phyloP scores from a whole-genome alignment of 2,888 invertebrate species.

The Drosophila kambysellisi region DNA sequence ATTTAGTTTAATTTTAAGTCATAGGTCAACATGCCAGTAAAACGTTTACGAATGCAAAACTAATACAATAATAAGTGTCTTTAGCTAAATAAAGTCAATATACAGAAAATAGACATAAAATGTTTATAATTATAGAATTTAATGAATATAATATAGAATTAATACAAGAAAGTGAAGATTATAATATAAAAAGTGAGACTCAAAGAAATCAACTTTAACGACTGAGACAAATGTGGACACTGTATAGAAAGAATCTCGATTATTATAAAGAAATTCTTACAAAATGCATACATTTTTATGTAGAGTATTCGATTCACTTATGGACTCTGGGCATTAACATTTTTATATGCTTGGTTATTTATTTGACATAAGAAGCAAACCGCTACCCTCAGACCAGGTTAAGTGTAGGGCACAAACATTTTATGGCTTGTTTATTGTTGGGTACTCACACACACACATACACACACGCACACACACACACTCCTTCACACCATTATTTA shows the following conservation, averaged over 20 bases:
- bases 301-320: slow-evolving; percentile 30
- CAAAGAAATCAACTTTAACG: not conserved
- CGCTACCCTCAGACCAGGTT: slow-evolving; percentile 35
- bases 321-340: slow-evolving; percentile 24
- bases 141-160: not conserved
- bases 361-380: slow-evolving; percentile 58
- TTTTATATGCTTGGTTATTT: slow-evolving; percentile 55
- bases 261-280: not conserved
- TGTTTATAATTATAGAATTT: not conserved
- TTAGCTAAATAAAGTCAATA: too few relatives aligned
- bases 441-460: not conserved
- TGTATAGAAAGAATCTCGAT: not conserved
- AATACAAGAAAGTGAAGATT: not conserved
- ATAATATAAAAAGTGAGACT: not conserved
- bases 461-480: slow-evolving; percentile 1
- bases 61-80: not conserved
- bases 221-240: not conserved
- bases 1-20: too few relatives aligned
- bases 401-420: slow-evolving; percentile 59
- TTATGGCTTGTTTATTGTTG: slow-evolving; percentile 76
- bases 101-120: not conserved
- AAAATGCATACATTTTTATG: not conserved
- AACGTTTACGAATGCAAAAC: not conserved
- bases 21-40: not conserved
- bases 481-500: not conserved